Base-by-base conservation (phyloP, 2,888 invertebrate genomes). In the Amaurobius ferox region DNA sequence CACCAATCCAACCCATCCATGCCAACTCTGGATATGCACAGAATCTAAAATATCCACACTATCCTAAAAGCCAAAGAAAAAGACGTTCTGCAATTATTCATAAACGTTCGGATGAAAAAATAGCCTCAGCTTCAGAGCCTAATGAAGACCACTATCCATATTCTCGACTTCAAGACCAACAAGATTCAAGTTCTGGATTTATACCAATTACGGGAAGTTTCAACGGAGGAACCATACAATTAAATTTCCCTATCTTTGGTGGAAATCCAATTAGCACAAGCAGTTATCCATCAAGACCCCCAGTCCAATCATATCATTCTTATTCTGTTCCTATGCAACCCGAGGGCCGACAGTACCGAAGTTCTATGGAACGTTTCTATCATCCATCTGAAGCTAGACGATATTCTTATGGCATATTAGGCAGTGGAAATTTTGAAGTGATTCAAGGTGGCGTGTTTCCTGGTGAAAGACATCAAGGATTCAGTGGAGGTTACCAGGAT, bases 401-500 rank as follows among this genome's bases (percentile, higher is more conserved):
- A 64, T 87, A 76, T 67, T 81, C 79, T 5, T 85, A 87, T 61
- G 83, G 87, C 0, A 62, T 85, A 26, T 32, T 88, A 35, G 88
- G 88, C n/a, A 88, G 88, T 62, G 88, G 88, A 13, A 88, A 88
- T 68, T 88, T 88, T n/a, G 88, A 88, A 78, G 87, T 88, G 0
- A 87, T 88, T 13, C 32, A 87, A 19, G 88, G 88, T 5, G 88
- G 88, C 23, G 55, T 88, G 13, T 88, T 80, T 29, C 79, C 79
- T 19, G 78, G 72, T 9, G 74, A 88, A n/a, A 44, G 73, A 40
- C 80, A 70, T 13, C 73, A 70, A n/a, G 76, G 64, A 48, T 7
- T 55, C 5, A 61, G 61, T 11, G 61, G 67, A 16, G 86, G 64
- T 11, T 80, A 77, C 30, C 73, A 77, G 5, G 73, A 64, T 40